Evolutionary conservation across 2,888 invertebrate species (phyloP), one percentile per base, ranked within the genome.

Genomic region (Drosophila gaucha): DNA sequence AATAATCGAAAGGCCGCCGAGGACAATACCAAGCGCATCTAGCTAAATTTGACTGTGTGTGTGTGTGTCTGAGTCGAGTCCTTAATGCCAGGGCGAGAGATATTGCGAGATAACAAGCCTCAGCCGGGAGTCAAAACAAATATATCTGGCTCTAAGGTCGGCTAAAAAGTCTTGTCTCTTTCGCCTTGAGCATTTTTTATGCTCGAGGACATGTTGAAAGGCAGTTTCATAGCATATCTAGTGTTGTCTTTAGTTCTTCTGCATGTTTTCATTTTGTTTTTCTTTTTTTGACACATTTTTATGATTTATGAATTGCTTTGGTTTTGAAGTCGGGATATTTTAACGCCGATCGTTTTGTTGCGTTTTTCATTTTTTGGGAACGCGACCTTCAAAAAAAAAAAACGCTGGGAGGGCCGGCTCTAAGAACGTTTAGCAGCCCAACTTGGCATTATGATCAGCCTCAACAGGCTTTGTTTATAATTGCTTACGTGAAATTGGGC

Each of bases 241-340:
- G 51, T 35, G 24, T 38, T 51, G 9, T 33, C 28, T 12, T 14
- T 31, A 20, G 31, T 22, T 39, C 47, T 26, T 22, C 12, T 12
- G 56, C 26, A 28, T 70, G 28, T 71, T 83, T 59, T 64, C 78
- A 77, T 82, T 74, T 80, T 71, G 71, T 66, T 68, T 65, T 72
- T 69, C 69, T 86, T 83, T 86, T 83, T 80, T 79, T 83, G 76
- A 75, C 79, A 85, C 55, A 83, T 89, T 88, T 88, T 90, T 90
- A 90, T 90, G 91, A 91, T 90, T 91, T 90, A 91, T 91, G 90
- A 88, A 89, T 88, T 90, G 87, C 71, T 90, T 89, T 89, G 84
- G 89, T 88, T 89, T 74, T 55, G 28, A 60, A n/a, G 64, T 57
- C 67, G 43, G 52, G 24, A 59, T 47, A 59, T 31, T 67, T 72